These are phyloP conservation scores for Chauna torquata DNA, from an alignment of 2,113 vertebrate genomes.

Conservation along the genomic window DNA sequence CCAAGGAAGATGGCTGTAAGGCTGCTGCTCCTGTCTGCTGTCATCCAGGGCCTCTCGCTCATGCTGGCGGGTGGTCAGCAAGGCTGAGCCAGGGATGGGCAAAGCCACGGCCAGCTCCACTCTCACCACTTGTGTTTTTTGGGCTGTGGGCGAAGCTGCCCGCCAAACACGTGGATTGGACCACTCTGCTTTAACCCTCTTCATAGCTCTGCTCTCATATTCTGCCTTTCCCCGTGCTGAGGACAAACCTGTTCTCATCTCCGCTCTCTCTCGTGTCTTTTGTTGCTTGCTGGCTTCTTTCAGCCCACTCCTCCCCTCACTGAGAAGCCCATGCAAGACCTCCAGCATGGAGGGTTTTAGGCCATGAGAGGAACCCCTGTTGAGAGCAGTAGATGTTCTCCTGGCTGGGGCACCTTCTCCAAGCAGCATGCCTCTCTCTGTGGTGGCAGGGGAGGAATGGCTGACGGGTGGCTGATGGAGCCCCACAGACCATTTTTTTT, in stretches of 20 bases:
- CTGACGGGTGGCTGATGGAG: not conserved
- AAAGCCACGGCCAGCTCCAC: not conserved
- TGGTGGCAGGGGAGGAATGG: not conserved
- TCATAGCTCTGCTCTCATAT: not conserved
- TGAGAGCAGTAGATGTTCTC: not conserved
- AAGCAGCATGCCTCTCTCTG: not conserved
- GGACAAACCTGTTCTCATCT: not conserved
- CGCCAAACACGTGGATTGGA: not conserved
- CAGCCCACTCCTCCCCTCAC: not conserved
- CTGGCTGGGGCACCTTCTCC: not conserved
- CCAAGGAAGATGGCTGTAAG: constrained; percentile 51
- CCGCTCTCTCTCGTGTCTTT: not conserved
- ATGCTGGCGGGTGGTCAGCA: not conserved
- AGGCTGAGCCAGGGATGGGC: not conserved
- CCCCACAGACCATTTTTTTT: not conserved
- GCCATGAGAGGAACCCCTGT: not conserved
- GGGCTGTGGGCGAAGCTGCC: not conserved
- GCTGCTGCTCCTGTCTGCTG: not conserved
- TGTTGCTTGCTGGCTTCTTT: not conserved
- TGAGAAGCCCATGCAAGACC: not conserved
- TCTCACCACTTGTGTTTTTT: not conserved
- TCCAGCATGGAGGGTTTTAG: not conserved
- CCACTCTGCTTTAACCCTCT: not conserved
- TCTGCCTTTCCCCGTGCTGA: not conserved
- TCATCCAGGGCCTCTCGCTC: not conserved